phyloP scores from a whole-genome alignment of 2,113 vertebrate genomes.

The Hippocampus zosterae region DNA sequence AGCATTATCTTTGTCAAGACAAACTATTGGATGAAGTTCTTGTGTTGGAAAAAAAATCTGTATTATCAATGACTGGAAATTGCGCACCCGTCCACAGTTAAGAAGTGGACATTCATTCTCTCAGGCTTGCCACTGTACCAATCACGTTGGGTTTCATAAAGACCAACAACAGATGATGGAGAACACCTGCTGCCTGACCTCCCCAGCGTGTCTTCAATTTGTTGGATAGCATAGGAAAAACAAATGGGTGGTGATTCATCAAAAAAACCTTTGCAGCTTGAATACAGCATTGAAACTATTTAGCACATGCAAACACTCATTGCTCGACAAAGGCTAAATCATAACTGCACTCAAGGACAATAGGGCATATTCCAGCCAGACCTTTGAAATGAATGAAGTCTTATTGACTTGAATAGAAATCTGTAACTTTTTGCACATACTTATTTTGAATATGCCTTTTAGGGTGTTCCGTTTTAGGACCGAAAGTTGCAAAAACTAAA shows the following conservation, averaged over 20 bases:
- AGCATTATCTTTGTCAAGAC: not conserved
- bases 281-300: not conserved
- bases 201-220: not conserved
- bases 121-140: not conserved
- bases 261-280: not conserved
- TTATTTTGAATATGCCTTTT: too few relatives aligned
- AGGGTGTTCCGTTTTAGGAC: too few relatives aligned
- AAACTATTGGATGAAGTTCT: not conserved
- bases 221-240: not conserved
- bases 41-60: not conserved
- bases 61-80: not conserved
- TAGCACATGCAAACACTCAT: too few relatives aligned
- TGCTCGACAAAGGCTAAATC: too few relatives aligned
- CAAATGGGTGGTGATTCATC: not conserved
- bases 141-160: not conserved
- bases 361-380: too few relatives aligned
- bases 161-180: constrained; percentile 2
- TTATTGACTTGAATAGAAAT: too few relatives aligned
- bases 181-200: not conserved
- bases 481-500: too few relatives aligned
- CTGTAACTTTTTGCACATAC: too few relatives aligned
- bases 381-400: too few relatives aligned
- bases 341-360: too few relatives aligned
- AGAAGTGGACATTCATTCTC: not conserved
- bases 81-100: not conserved